A percentile compares a stretch with the other conserved stretches of the same genome.
Evolutionary conservation across 2,888 invertebrate genomes (phyloP).

Genomic region (Thera britannica): DNA sequence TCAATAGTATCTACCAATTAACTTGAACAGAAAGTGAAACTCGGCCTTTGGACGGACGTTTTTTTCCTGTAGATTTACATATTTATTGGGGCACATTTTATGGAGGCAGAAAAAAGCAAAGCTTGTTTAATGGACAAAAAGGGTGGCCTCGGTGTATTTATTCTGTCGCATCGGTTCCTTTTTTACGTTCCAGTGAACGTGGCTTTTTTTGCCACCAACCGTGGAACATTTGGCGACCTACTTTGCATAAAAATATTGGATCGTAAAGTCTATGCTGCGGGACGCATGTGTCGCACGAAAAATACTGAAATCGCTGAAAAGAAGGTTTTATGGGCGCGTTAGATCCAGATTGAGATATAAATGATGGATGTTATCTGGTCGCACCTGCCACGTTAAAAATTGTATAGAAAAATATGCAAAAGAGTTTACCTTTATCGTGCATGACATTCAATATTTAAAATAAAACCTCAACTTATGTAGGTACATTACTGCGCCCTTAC

Average conservation of each 20-base stretch:
- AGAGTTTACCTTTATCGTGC: too few species aligned
- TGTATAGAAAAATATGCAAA: background rate
- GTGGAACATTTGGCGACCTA: constrained; percentile 82
- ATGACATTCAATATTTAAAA: too few species aligned
- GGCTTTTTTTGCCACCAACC: constrained; percentile 74
- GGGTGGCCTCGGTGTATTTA: constrained; percentile 82
- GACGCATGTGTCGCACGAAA: constrained; percentile 72
- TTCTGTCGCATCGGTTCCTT: constrained; percentile 84
- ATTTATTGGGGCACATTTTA: constrained; percentile 85
- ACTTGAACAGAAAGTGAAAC: constrained; percentile 80
- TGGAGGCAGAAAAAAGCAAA: constrained; percentile 78
- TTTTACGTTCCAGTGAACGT: constrained; percentile 82
- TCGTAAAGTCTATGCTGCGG: constrained; percentile 78
- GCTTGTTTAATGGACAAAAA: constrained; percentile 84
- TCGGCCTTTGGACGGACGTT: constrained; percentile 59
- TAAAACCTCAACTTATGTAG: too few species aligned
- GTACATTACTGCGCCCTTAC: too few species aligned
- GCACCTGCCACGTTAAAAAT: constrained; percentile 51
- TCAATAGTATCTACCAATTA: constrained; percentile 75
- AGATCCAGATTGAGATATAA: constrained; percentile 70
- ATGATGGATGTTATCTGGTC: constrained; percentile 58
- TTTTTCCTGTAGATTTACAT: constrained; percentile 80
- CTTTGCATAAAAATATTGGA: constrained; percentile 84
- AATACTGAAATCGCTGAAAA: constrained; percentile 73
- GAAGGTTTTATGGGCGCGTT: constrained; percentile 68